Conservation (phyloP, 2,888 invertebrate genomes). For the Amphipoea lucens region DNA sequence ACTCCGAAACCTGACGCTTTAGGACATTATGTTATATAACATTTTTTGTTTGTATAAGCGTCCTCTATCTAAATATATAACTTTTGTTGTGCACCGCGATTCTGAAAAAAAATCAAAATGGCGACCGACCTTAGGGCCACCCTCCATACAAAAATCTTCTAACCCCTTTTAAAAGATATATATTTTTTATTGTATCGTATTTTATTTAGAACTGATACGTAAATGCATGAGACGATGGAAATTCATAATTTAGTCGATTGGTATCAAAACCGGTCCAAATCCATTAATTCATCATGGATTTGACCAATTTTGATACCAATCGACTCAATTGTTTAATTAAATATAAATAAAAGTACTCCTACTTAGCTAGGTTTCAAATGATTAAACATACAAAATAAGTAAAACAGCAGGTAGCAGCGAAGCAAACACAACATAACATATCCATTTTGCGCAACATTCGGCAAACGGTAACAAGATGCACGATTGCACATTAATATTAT, state of each 20-base stretch:
- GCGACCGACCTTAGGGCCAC: too few species aligned
- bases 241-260: too few species aligned
- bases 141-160: too few species aligned
- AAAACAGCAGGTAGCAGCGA: constrained; percentile 1
- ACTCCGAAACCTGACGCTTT: too few species aligned
- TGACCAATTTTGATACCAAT: too few species aligned
- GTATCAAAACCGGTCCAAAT: too few species aligned
- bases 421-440: constrained; percentile 26
- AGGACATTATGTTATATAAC: too few species aligned
- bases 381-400: constrained; percentile 16
- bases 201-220: constrained; percentile 21
- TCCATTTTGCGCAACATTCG: constrained; percentile 6
- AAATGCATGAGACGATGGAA: constrained; percentile 35
- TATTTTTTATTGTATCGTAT: background rate
- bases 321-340: background rate
- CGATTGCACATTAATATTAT: background rate
- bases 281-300: too few species aligned
- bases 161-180: background rate
- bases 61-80: too few species aligned
- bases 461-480: constrained; percentile 12
- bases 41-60: too few species aligned
- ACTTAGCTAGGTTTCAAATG: constrained; percentile 7
- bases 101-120: too few species aligned
- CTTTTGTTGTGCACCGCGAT: too few species aligned
- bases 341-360: background rate